phyloP scores from a whole-genome alignment of 1,140 invertebrate species.

The Hetaerina americana region DNA sequence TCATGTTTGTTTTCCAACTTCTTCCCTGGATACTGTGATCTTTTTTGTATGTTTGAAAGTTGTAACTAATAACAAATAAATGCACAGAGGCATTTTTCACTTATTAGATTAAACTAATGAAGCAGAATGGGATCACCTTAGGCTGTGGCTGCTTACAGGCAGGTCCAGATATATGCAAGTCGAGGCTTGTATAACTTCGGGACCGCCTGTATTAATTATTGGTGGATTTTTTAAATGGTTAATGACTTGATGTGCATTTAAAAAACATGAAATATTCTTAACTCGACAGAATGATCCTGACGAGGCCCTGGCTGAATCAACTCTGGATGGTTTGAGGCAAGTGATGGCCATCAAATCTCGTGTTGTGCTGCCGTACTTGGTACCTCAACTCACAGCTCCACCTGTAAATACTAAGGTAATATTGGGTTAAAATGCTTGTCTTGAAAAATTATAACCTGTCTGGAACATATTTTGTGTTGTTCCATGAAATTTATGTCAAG shows the following conservation, averaged over 20 bases:
- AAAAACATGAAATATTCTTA: conserved; percentile 4
- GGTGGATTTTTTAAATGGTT: not conserved
- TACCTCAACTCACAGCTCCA: conserved; percentile 78
- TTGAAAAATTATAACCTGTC: no score
- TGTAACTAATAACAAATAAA: no score
- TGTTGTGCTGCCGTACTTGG: conserved; percentile 87
- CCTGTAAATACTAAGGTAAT: conserved; percentile 65
- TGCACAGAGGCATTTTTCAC: no score
- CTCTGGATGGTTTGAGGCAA: conserved; percentile 87
- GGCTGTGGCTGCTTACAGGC: no score
- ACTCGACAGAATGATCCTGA: conserved; percentile 53
- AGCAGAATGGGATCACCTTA: no score
- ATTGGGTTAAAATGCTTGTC: no score
- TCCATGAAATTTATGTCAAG: not conserved
- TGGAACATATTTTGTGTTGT: not conserved
- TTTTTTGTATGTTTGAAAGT: no score
- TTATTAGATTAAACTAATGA: no score
- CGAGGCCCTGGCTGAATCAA: conserved; percentile 59
- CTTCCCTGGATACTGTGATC: no score
- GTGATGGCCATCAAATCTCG: conserved; percentile 93
- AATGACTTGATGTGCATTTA: not conserved
- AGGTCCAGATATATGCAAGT: no score
- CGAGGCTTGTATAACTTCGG: no score
- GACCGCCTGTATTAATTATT: not conserved
- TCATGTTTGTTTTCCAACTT: no score